Base-by-base conservation (phyloP, 1,140 invertebrate genomes). In the Helicoverpa zea region DNA sequence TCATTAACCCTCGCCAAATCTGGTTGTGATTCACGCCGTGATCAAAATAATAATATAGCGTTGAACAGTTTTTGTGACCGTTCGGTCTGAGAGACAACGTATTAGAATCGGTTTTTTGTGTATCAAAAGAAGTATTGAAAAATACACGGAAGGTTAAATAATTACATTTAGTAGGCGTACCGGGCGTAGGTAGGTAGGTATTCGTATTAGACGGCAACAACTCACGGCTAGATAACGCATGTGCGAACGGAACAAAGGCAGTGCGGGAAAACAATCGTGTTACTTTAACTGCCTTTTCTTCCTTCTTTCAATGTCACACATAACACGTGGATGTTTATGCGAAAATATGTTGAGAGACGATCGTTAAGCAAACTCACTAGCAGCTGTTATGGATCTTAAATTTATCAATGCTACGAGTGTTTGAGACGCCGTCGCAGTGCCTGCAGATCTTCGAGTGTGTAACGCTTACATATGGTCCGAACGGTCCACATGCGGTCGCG, bases 1-100 rank as follows among this genome's bases (percentile, higher is more conserved):
- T 93, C 92, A 92, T 93, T 94, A 90, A 94, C 93, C 93, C 92
- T 92, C 80, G 88, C 89, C 92, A 92, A 94, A 93, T 94, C 91
- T 92, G 91, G 92, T 93, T 91, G 92, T 94, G 93, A 94, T 94
- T 94, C 93, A 94, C 91, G 85, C 83, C 88, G 89, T 89, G 89
- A 91, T 90, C 90, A 90, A 90, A 94, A 92, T 92, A 91, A 93
- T 89, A 89, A 89, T 93, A 93, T 91, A 92, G 87, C 88, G 86
- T 90, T 90, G 84, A 91, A 90, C 89, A 91, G 89, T 94, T 94
- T 94, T 94, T 94, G 91, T 86, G 80, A 88, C 90, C 86, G 87
- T 90, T 92, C 90, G 88, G 68, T 54, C 68, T 51, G 68, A 88
- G 81, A 90, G 85, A 84, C 88, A 83, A 88, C 85, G 86, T 89